Percentiles rank a stretch among this genome's conserved stretches.
phyloP scores from a whole-genome alignment of 2,797 vertebrate genomes.

The Falco columbarius region DNA sequence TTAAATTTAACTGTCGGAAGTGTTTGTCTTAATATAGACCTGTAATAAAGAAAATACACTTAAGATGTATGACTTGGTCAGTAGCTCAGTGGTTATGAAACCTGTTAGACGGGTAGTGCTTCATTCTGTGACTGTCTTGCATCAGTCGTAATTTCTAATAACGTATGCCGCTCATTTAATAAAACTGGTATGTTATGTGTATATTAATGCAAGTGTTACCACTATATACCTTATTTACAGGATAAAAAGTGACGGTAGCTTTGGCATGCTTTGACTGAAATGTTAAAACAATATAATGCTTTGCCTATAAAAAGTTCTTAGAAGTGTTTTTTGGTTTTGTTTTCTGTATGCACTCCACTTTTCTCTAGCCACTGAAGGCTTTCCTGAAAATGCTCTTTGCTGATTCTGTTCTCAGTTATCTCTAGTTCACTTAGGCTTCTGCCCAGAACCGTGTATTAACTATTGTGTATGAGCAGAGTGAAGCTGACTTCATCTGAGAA shows the following conservation, averaged over 20 bases:
- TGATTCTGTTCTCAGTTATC: background rate
- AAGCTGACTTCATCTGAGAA: background rate
- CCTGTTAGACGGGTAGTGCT: background rate
- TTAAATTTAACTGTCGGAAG: background rate
- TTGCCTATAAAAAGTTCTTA: background rate
- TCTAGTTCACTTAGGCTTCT: background rate
- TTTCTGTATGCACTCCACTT: background rate
- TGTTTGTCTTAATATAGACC: background rate
- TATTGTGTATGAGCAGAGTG: background rate
- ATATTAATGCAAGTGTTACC: background rate
- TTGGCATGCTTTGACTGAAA: background rate
- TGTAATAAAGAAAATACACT: background rate
- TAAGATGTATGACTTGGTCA: background rate
- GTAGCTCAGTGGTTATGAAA: background rate
- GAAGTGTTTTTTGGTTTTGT: background rate
- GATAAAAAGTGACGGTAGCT: background rate
- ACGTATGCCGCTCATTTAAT: background rate
- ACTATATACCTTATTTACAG: background rate
- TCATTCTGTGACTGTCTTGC: background rate
- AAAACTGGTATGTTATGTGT: background rate
- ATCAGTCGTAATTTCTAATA: background rate
- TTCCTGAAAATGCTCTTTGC: background rate
- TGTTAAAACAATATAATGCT: background rate
- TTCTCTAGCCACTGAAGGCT: background rate
- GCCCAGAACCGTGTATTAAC: background rate